Evolutionary conservation across 2,113 vertebrate species (phyloP), one percentile per base, ranked within the genome.

Genomic region (Potamarius usumacintae): DNA sequence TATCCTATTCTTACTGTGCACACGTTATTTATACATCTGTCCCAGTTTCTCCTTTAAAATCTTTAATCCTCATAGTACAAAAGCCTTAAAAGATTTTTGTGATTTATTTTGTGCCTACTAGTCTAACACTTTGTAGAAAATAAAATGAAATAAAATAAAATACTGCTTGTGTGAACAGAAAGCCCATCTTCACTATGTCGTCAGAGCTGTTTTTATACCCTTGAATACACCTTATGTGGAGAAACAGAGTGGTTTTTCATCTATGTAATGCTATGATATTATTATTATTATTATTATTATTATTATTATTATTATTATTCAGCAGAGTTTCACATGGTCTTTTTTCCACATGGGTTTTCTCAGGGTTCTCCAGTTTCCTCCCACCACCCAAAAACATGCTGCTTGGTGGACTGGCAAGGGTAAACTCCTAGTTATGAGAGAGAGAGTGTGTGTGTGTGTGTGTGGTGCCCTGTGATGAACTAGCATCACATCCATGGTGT

Each of bases 1-100:
- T 72, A n/a, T 87, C 86, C 58, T 62, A 14, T 63, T 63, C n/a
- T 87, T 78, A 18, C 9, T 20, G 34, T 50, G 62, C 25, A 17
- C 27, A 0, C 12, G 7, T 74, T 82, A 87, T 74, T 83, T 81
- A 67, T 25, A 57, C 82, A 85, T 34, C 76, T 57, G 27, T 81
- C 27, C 84, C 83, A 65, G 55, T 62, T 52, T 85, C 71, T 58
- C 18, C 67, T 74, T 77, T 27, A 5, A 74, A 5, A 77, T 63
- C 72, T 52, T 62, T 77, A 30, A 55, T 55, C 50, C 53, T 72
- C 52, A 84, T 22, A 85, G 67, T 74, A 58, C 48, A 18, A 52
- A 27, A 71, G 11, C 14, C 8, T 27, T 69, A 67, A 52, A 84
- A 74, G 42, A 25, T 3, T 42, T 42, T 42, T 42, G 42, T 42